phyloP scores from a whole-genome alignment of 2,113 vertebrate genomes.

The Puffinus mauretanicus region DNA sequence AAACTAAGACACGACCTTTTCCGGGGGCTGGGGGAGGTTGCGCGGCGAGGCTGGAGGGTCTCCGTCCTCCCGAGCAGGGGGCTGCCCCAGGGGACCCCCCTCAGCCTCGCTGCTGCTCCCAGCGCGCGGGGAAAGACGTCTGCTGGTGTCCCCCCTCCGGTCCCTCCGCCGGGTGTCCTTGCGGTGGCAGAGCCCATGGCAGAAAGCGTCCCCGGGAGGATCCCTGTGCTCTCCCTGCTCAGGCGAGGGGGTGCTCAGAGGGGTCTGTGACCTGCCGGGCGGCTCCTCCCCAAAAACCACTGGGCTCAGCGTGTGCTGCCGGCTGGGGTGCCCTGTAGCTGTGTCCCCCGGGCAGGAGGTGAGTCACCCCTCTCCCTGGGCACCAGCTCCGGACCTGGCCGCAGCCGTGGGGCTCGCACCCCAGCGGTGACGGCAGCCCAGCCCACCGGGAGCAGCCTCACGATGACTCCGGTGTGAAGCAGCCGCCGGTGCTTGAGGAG shows the following conservation, averaged over 20 bases:
- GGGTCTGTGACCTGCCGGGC: background rate
- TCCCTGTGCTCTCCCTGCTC: background rate
- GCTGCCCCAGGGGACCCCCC: background rate
- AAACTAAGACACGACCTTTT: too few relatives aligned
- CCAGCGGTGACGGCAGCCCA: background rate
- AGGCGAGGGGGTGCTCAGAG: background rate
- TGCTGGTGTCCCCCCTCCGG: background rate
- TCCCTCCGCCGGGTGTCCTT: background rate
- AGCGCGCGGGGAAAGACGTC: rapidly evolving
- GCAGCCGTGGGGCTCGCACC: background rate
- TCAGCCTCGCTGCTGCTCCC: background rate
- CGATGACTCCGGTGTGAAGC: background rate
- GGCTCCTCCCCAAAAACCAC: rapidly evolving
- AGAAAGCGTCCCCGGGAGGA: too few relatives aligned
- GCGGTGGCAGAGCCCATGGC: background rate
- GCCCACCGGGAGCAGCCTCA: background rate
- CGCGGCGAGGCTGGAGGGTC: too few relatives aligned
- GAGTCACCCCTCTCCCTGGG: background rate
- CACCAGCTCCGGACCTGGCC: background rate
- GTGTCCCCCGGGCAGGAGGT: background rate
- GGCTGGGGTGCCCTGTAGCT: background rate
- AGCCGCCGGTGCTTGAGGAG: background rate
- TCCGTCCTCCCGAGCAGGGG: background rate
- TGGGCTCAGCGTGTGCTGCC: background rate
- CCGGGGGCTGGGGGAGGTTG: background rate